Base-by-base conservation (phyloP, 1,140 invertebrate species). In the Elysia chlorotica region DNA sequence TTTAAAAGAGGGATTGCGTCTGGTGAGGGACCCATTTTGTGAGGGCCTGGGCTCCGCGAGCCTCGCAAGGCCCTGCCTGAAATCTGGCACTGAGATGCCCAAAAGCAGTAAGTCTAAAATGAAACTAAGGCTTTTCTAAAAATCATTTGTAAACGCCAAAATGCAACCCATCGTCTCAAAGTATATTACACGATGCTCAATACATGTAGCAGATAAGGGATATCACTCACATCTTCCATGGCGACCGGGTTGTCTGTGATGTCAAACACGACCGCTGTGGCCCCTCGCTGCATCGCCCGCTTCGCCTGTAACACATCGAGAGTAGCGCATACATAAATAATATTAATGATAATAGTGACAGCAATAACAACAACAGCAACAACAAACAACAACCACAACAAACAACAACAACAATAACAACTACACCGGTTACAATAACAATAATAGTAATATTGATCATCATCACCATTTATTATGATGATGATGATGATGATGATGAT, bases 181-280 rank as follows among this genome's bases (percentile, higher is more conserved):
- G n/a, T n/a, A n/a, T n/a, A n/a, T n/a, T n/a, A n/a, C n/a, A n/a
- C n/a, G n/a, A n/a, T n/a, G n/a, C n/a, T n/a, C n/a, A n/a, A n/a
- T n/a, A n/a, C n/a, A n/a, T n/a, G n/a, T n/a, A n/a, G n/a, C n/a
- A n/a, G n/a, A n/a, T n/a, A n/a, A n/a, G n/a, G n/a, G n/a, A n/a
- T n/a, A n/a, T 28, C 21, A 56, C 61, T 77, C 79, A 86, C 85
- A 78, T 76, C 71, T 57, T 75, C 65, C 38, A 78, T 78, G 57
- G 81, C 83, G 35, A 74, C 65, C 3, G 79, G 79, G 41, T 83
- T 78, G 57, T 85, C 83, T 4, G 81, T 79, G 37, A 86, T 79
- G 73, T 85, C 83, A 78, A 86, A 83, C 21, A 86, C 79, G 57
- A 86, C 80, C 31, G 85, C 85, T 25, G 82, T 83, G 0, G 83